phyloP scores from a whole-genome alignment of 2,888 invertebrate species.

The Mayetiola destructor region DNA sequence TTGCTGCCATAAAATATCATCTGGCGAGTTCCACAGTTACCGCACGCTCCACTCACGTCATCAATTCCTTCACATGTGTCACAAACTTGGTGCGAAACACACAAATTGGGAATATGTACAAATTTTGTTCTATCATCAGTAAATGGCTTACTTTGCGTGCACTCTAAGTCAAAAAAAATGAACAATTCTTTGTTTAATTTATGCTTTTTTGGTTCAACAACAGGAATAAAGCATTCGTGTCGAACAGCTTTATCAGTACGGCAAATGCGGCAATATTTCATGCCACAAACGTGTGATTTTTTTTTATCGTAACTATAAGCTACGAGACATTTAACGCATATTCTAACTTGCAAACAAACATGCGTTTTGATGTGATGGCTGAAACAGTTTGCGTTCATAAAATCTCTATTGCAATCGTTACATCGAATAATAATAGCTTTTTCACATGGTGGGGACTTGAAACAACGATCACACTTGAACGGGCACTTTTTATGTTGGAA shows the following conservation, averaged over 20 bases:
- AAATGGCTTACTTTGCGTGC: neutral
- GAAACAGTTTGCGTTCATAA: neutral
- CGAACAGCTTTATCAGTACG: neutral
- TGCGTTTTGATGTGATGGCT: neutral
- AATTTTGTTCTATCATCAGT: neutral
- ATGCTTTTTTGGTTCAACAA: neutral
- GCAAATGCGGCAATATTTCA: neutral
- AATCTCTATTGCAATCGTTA: neutral
- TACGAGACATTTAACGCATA: neutral
- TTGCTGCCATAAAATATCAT: neutral
- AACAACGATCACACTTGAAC: neutral
- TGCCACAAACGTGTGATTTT: neutral
- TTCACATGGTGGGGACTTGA: neutral
- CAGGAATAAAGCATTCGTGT: neutral
- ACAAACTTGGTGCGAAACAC: neutral
- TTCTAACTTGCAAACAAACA: neutral
- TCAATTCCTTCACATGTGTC: neutral
- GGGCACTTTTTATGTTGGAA: neutral
- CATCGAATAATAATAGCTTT: neutral
- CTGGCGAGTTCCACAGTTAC: neutral
- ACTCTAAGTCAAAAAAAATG: neutral
- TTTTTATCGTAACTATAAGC: neutral
- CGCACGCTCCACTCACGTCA: neutral
- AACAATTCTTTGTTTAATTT: neutral
- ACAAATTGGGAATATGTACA: neutral